Evolutionary conservation across 2,113 vertebrate species (phyloP), one percentile per base, ranked within the genome.

Genomic region (Oostethus manadensis): DNA sequence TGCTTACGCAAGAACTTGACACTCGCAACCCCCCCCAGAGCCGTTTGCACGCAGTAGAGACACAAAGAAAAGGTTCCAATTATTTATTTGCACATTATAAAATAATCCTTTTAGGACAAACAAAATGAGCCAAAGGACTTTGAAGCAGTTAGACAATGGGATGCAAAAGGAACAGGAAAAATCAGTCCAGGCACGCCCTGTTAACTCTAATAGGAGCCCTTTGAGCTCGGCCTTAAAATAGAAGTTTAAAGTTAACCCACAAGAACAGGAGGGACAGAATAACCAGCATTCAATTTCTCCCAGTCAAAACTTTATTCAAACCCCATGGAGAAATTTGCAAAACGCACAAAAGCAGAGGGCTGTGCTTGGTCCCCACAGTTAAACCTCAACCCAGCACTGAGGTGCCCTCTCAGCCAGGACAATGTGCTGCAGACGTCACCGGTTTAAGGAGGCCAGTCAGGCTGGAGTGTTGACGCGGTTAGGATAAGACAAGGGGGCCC

Each of bases 81-180:
- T 58, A 79, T 89, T 89, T 88, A 87, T 88, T 89, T 75, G 58
- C 68, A 50, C 54, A 77, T 84, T 88, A 88, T 74, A 89, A 89
- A 89, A 89, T 54, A 76, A 84, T 81, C 69, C 66, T 57, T 56
- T 68, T 65, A 67, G 65, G 71, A 77, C 68, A 79, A 58, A 84
- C 47, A 68, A 58, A 57, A 53, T 62, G 26, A 13, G 56, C 64
- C 17, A 1, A 8, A 73, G 55, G 43, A 62, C 26, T 42, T 57
- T 57, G 18, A 55, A 21, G 66, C 62, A 63, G 49, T 61, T 20
- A 60, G 48, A 73, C 64, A 77, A 44, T 21, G 51, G 40, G 38
- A 67, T 26, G 54, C 49, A 68, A 73, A n/a, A 57, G 70, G 65
- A 83, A 73, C 68, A 82, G 70, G 74, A 68, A 11, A n/a, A 76